Evolutionary conservation across 2,113 vertebrate genomes (phyloP).

Genomic region (Phyllostomus hastatus): DNA sequence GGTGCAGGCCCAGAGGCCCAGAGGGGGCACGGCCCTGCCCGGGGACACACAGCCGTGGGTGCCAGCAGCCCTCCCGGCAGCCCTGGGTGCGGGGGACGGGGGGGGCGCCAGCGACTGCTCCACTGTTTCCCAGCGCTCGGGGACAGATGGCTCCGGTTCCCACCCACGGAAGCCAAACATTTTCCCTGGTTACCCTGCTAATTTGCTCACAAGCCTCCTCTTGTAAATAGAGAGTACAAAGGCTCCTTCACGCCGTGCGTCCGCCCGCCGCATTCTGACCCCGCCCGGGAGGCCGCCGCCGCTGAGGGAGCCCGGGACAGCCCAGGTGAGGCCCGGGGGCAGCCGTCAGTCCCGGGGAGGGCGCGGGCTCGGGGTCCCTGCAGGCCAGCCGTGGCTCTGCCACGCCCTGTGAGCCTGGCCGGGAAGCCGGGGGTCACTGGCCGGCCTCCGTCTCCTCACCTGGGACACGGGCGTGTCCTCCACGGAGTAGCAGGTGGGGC

Average conservation of each 20-base stretch:
- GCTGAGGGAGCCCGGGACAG: not conserved
- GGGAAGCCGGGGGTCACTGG: not conserved
- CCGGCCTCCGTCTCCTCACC: not conserved
- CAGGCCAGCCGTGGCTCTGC: not conserved
- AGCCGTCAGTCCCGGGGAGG: fast-evolving
- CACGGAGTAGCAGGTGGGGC: not conserved
- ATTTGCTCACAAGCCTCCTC: constrained; percentile 58
- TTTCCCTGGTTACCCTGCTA: constrained; percentile 73
- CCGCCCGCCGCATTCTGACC: not conserved
- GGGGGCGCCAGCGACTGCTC: not conserved
- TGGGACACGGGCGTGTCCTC: not conserved
- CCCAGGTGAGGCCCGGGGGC: not conserved
- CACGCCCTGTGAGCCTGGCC: not conserved
- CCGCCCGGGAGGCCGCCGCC: too few relatives aligned
- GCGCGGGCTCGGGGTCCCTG: fast-evolving
- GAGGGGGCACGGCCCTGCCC: not conserved
- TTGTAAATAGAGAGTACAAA: constrained; percentile 69
- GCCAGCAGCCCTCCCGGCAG: not conserved
- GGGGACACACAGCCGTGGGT: not conserved
- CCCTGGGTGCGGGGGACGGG: too few relatives aligned
- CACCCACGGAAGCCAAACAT: constrained; percentile 72
- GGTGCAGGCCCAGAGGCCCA: not conserved
- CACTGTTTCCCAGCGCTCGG: constrained; percentile 49
- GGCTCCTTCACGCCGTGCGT: not conserved
- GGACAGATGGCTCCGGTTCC: constrained; percentile 70